Evolutionary conservation across 2,888 invertebrate genomes (phyloP).

Genomic region (Archaeoteleia sp.): DNA sequence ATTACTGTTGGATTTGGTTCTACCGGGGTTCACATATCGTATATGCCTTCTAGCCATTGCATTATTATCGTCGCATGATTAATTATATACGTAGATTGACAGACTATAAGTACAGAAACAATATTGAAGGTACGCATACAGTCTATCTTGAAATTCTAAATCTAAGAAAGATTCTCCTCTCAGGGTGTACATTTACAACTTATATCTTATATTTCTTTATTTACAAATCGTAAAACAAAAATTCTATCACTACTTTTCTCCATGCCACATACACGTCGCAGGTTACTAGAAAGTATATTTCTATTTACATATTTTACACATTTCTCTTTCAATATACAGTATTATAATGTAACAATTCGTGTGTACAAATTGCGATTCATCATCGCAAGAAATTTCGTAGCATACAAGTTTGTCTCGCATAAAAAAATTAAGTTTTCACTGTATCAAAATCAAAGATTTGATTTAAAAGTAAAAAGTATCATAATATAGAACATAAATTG

Average conservation of each 20-base stretch:
- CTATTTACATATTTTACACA: constrained; percentile 72
- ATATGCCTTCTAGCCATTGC: constrained; percentile 68
- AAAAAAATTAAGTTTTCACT: constrained; percentile 26
- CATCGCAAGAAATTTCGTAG: constrained; percentile 13
- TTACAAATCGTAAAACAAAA: constrained; percentile 62
- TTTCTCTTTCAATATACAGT: constrained; percentile 65
- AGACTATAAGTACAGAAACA: constrained; percentile 73
- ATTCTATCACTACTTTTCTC: constrained; percentile 51
- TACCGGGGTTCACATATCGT: constrained; percentile 74
- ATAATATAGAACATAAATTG: too few relatives aligned
- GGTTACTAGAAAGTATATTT: constrained; percentile 36
- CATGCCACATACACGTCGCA: constrained; percentile 23
- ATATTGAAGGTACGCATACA: constrained; percentile 72
- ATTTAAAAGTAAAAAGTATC: neutral
- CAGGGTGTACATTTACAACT: constrained; percentile 62
- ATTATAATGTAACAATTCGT: constrained; percentile 64
- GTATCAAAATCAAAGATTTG: too few relatives aligned
- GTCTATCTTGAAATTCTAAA: constrained; percentile 71
- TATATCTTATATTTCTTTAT: constrained; percentile 52
- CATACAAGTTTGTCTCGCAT: constrained; percentile 18
- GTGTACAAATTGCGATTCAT: constrained; percentile 30
- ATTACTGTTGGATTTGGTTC: constrained; percentile 75
- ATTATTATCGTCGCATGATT: constrained; percentile 58
- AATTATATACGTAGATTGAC: constrained; percentile 66
- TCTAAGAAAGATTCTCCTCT: constrained; percentile 63